A percentile compares a stretch with the other conserved stretches of the same genome.
These are phyloP conservation scores for Polietes domitor DNA, from an alignment of 2,888 invertebrate species.

Conservation along the genomic window DNA sequence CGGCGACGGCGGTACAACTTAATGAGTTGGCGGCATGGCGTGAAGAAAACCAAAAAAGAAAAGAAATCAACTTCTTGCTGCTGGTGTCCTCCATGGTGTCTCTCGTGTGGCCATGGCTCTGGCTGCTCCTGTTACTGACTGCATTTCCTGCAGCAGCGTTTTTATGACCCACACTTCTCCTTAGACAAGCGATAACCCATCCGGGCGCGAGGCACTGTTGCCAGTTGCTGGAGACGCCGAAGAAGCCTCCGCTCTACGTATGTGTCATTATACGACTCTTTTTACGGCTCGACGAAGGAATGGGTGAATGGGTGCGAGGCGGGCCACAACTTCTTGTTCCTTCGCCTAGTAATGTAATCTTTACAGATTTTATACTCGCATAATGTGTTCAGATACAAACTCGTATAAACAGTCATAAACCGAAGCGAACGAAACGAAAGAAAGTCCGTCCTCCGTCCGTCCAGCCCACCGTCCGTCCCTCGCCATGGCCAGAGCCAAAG, in stretches of 20 bases:
- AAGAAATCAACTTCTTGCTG: no score
- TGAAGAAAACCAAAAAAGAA: slow-evolving; percentile 33
- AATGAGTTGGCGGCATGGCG: slow-evolving; percentile 24
- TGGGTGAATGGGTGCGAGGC: slow-evolving; percentile 4
- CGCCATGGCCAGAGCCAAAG: neutral
- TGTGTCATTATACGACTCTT: slow-evolving; percentile 46
- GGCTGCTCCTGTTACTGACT: slow-evolving; percentile 3
- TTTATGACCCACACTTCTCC: slow-evolving; percentile 46
- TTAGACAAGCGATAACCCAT: slow-evolving; percentile 27
- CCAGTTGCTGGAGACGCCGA: no score
- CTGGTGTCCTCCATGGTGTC: neutral
- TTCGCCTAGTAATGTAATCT: slow-evolving; percentile 54
- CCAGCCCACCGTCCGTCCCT: neutral
- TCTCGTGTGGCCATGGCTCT: neutral
- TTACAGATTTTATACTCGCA: slow-evolving; percentile 51
- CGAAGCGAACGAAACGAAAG: slow-evolving; percentile 5
- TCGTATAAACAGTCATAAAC: slow-evolving; percentile 22
- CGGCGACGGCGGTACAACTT: neutral
- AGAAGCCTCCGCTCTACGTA: neutral
- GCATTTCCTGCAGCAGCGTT: slow-evolving; percentile 36
- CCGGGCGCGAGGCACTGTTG: neutral
- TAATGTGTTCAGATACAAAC: slow-evolving; percentile 3
- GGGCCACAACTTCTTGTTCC: slow-evolving; percentile 18
- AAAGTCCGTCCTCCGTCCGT: neutral
- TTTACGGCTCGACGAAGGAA: slow-evolving; percentile 1